Evolutionary conservation across 2,113 vertebrate genomes (phyloP).

Genomic region (Saccopteryx bilineata): DNA sequence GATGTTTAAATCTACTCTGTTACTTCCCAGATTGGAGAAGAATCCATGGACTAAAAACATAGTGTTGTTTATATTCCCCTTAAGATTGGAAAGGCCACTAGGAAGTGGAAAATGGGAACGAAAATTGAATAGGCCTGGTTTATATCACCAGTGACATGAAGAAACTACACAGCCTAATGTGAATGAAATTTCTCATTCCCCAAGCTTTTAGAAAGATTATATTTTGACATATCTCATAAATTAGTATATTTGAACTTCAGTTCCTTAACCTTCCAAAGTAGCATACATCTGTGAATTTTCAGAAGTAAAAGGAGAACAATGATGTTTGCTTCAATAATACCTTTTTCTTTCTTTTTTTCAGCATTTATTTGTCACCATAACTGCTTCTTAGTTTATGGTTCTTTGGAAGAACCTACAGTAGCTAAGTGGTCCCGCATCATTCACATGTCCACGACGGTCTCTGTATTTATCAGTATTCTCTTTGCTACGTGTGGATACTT

Average conservation of each 20-base stretch:
- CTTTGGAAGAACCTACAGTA: constrained; percentile 93
- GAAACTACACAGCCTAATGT: neutral
- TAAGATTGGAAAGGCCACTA: constrained; percentile 17
- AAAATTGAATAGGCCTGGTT: neutral
- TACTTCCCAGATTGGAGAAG: constrained; percentile 7
- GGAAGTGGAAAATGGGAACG: constrained; percentile 15
- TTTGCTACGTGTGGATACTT: constrained; percentile 94
- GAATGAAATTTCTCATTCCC: constrained; percentile 37
- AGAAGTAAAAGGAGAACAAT: neutral
- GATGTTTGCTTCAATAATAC: constrained; percentile 38
- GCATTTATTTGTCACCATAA: constrained; percentile 98
- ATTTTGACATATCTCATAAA: constrained; percentile 31
- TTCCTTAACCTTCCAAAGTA: constrained; percentile 46
- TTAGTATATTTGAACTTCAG: neutral
- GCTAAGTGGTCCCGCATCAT: constrained; percentile 94
- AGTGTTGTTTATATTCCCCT: constrained; percentile 41
- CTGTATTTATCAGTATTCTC: constrained; percentile 90
- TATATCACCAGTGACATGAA: constrained; percentile 9
- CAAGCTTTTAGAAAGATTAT: neutral
- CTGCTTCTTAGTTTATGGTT: constrained; percentile 96
- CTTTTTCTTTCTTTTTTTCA: constrained; percentile 84
- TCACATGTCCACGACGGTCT: constrained; percentile 92
- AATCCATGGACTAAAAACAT: neutral
- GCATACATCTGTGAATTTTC: constrained; percentile 13
- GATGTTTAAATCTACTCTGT: neutral